phyloP scores from a whole-genome alignment of 2,888 invertebrate species.

The Ophraella communa region DNA sequence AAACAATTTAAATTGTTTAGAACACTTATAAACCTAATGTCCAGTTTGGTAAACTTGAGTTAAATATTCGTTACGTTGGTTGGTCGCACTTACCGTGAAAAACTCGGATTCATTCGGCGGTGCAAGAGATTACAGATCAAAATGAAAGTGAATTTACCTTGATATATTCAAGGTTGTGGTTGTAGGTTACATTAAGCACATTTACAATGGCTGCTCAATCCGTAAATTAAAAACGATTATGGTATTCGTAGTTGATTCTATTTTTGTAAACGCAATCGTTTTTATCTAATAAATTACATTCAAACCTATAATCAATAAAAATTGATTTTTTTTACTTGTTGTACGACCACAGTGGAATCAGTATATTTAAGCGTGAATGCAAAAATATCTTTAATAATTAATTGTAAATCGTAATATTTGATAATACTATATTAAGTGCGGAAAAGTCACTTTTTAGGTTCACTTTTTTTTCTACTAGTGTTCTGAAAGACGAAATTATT shows the following conservation, averaged over 20 bases:
- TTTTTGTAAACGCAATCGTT: not conserved
- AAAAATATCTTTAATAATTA: too few species aligned
- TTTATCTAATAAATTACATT: not conserved
- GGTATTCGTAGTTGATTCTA: conserved; percentile 5
- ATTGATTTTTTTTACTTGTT: too few species aligned
- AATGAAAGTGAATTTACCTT: conserved; percentile 21
- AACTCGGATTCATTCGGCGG: not conserved
- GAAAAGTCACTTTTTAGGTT: too few species aligned
- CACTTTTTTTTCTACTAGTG: too few species aligned
- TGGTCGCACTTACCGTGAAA: not conserved
- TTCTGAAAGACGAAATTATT: too few species aligned
- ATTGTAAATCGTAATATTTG: too few species aligned
- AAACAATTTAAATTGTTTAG: not conserved
- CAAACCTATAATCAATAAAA: too few species aligned
- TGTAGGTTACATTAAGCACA: conserved; percentile 3
- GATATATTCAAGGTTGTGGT: conserved; percentile 20
- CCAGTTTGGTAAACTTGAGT: not conserved
- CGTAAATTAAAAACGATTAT: conserved; percentile 19
- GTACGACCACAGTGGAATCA: too few species aligned
- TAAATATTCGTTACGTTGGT: not conserved
- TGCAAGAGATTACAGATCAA: conserved; percentile 16
- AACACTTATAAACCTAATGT: not conserved
- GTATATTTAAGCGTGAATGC: too few species aligned
- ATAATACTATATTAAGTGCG: too few species aligned
- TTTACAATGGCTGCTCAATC: conserved; percentile 17